These are phyloP conservation scores for Agonopterix arenella DNA, from an alignment of 2,888 invertebrate species.

Conservation along the genomic window DNA sequence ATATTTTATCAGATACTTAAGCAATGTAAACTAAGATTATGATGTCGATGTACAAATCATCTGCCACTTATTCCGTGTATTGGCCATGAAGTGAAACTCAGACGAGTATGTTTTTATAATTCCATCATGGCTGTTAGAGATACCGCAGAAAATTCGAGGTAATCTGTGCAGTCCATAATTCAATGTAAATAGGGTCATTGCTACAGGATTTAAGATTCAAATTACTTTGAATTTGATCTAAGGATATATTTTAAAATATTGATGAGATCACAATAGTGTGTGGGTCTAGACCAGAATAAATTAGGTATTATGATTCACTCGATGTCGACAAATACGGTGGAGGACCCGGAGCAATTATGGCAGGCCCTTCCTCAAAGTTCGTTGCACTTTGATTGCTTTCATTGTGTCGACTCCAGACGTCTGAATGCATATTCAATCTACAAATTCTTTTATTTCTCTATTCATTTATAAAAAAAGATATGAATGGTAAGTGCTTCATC, in stretches of 20 bases:
- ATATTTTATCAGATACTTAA: no score
- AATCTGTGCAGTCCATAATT: no score
- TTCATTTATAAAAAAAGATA: neutral
- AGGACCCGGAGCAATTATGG: constrained; percentile 41
- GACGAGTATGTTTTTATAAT: neutral
- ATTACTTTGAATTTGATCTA: no score
- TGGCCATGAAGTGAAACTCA: no score
- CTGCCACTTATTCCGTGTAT: no score
- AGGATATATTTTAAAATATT: neutral
- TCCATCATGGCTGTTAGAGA: neutral
- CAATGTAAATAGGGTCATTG: no score
- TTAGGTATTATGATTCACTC: constrained; percentile 45
- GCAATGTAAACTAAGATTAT: no score
- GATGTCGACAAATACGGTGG: constrained; percentile 35
- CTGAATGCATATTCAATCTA: constrained; percentile 54
- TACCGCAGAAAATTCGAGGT: no score
- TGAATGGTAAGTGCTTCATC: no score
- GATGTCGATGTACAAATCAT: no score
- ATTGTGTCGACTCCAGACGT: constrained; percentile 47
- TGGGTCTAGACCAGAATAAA: constrained; percentile 28
- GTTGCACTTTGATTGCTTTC: constrained; percentile 61
- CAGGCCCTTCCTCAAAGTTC: constrained; percentile 55
- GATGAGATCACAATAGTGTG: constrained; percentile 12
- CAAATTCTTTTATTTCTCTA: constrained; percentile 11
- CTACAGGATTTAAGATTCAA: no score